Evolutionary conservation across 2,797 vertebrate species (phyloP), one percentile per base, ranked within the genome.

Genomic region (Acanthis flammea): DNA sequence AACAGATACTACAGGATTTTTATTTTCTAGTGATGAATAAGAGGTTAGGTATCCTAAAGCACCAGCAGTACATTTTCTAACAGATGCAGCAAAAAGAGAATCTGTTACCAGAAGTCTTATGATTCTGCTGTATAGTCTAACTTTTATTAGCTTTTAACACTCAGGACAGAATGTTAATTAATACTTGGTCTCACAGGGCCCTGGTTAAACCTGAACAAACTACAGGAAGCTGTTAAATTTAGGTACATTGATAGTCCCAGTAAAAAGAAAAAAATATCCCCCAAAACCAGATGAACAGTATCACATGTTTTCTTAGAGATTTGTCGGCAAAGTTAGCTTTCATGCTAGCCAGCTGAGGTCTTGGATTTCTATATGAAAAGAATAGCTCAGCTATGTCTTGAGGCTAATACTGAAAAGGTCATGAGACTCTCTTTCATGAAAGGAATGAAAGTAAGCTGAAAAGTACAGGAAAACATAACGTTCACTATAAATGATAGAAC

Each of bases 391-490:
- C 86, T 96, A 90, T 97, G 89, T 96, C 94, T 96, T 90, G 92
- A 95, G 94, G 95, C 93, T 95, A 95, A 95, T 96, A 87, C 92
- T 91, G 96, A 94, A 97, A 96, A 96, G 94, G 94, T 96, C 92
- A 94, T 90, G 88, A 94, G 91, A 94, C 95, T 97, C 88, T 94
- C 91, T 97, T 97, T 96, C 93, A 95, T 92, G 87, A 86, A 92
- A 86, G 48, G 65, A 96, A 95, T 95, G 93, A 95, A 97, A 96
- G 90, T 83, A 93, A 96, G 90, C 92, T 87, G 88, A 90, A 91
- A 93, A 91, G 85, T 90, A 81, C 71, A 92, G 94, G 73, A 84
- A 95, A 96, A 96, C 85, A 92, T 83, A 95, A 60, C 54, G 1
- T 83, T 94, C 76, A 50, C 57, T 72, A 68, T 89, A 90, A 96